A percentile compares a stretch with the other conserved stretches of the same genome.
Evolutionary conservation across 2,797 vertebrate species (phyloP).

Genomic region (Poeciliopsis gracilis): DNA sequence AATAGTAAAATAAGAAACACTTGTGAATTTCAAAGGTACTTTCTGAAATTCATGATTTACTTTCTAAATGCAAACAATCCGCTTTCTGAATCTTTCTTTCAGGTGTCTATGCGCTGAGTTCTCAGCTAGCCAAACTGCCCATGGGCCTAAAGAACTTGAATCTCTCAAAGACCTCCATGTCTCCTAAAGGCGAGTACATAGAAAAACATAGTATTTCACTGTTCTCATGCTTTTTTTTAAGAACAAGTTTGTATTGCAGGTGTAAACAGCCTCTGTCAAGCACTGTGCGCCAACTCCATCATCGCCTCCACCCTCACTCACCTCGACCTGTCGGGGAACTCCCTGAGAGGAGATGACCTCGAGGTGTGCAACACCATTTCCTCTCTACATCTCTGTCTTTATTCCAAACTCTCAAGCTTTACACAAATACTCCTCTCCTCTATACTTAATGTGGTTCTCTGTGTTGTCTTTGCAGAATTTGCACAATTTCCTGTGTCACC

Average conservation of each 20-base stretch:
- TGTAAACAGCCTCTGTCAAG: conserved; percentile 91
- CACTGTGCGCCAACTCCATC: conserved; percentile 86
- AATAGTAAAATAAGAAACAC: neutral
- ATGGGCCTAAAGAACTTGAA: conserved; percentile 92
- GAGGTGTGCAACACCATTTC: conserved; percentile 69
- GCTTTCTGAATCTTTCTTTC: neutral
- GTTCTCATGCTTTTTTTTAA: accelerated
- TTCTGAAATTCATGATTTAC: neutral
- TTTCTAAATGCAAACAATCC: neutral
- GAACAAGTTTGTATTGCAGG: conserved; percentile 72
- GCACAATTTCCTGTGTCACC: conserved; percentile 91
- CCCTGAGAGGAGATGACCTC: conserved; percentile 90
- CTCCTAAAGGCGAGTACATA: conserved; percentile 87
- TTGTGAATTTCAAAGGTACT: neutral
- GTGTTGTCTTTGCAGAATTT: conserved; percentile 81
- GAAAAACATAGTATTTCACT: accelerated
- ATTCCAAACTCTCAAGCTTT: neutral
- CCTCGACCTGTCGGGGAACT: conserved; percentile 93
- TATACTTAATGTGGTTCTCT: neutral
- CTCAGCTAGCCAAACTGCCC: conserved; percentile 91
- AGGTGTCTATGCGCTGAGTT: conserved; percentile 89
- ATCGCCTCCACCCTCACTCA: conserved; percentile 83
- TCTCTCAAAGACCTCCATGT: conserved; percentile 90
- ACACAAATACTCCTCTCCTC: too few species aligned
- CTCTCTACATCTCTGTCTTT: neutral